Conservation (phyloP, 2,888 invertebrate genomes). For the Scaptomyza caliginosa region DNA sequence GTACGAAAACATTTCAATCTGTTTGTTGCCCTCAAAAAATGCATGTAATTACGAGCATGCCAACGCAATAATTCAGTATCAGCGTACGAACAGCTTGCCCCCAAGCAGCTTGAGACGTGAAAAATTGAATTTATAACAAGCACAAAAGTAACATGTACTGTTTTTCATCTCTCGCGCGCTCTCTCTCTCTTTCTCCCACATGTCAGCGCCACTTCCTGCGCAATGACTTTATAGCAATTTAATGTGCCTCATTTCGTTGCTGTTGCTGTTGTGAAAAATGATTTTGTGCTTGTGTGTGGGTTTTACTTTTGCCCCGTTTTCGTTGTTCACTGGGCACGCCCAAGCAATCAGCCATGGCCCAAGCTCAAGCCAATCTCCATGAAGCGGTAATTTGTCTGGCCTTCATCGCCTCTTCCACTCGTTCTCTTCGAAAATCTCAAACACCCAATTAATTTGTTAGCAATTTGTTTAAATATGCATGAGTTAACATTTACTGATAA, state of each 20-base stretch:
- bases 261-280: conserved; percentile 63
- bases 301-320: conserved; percentile 14
- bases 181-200: conserved; percentile 21
- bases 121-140: conserved; percentile 75
- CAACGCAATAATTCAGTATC: not conserved
- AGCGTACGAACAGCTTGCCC: not conserved
- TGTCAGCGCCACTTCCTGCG: conserved; percentile 42
- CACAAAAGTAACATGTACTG: conserved; percentile 58
- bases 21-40: conserved; percentile 19
- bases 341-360: conserved; percentile 28
- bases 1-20: conserved; percentile 67
- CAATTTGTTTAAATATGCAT: conserved; percentile 27
- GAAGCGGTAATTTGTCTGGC: conserved; percentile 61
- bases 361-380: conserved; percentile 11
- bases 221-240: conserved; percentile 77
- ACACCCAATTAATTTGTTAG: conserved; percentile 27
- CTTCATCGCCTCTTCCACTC: conserved; percentile 37
- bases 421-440: conserved; percentile 10
- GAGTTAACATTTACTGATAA: conserved; percentile 6
- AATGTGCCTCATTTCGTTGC: conserved; percentile 50
- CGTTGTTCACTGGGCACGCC: conserved; percentile 20
- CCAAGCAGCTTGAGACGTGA: conserved; percentile 39
- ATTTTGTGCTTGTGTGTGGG: conserved; percentile 35
- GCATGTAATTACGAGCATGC: conserved; percentile 40
- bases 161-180: not conserved